Percentiles rank a stretch among this genome's conserved stretches.
Evolutionary conservation across 2,797 vertebrate species (phyloP).

Genomic region (Pteropus rufus): DNA sequence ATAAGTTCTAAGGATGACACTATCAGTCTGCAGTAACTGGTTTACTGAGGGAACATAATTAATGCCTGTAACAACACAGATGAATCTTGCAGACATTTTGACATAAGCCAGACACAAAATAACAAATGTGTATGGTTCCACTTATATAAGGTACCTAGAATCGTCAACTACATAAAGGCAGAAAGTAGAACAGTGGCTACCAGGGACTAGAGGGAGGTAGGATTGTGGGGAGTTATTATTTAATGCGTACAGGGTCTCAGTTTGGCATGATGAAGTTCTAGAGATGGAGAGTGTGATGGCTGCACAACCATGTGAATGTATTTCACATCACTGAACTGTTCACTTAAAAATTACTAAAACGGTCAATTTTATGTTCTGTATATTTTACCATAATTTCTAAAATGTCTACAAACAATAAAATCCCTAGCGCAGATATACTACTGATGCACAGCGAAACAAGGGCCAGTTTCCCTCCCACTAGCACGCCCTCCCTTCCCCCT

Average conservation of each 20-base stretch:
- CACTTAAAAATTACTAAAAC: not conserved
- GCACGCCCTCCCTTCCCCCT: not conserved
- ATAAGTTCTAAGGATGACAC: not conserved
- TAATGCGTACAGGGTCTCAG: not conserved
- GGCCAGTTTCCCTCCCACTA: not conserved
- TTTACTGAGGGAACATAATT: not conserved
- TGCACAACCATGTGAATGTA: not conserved
- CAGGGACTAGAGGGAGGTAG: not conserved
- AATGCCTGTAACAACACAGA: not conserved
- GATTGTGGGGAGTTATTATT: not conserved
- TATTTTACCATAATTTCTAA: not conserved
- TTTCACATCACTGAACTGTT: not conserved
- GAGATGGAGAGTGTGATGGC: not conserved
- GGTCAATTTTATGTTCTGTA: not conserved
- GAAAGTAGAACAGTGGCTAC: not conserved
- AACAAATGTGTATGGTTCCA: not conserved
- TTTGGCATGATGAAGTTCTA: not conserved
- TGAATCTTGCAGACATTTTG: not conserved
- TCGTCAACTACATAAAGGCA: not conserved
- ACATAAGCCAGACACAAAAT: conserved; percentile 5
- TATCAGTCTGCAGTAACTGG: not conserved
- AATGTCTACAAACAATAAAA: not conserved
- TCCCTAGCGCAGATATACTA: not conserved
- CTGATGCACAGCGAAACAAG: not conserved
- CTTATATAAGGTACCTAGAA: not conserved